Evolutionary conservation across 35 echinoderm and acorn worm genomes (phyloP).

Genomic region (Apostichopus parvimensis): DNA sequence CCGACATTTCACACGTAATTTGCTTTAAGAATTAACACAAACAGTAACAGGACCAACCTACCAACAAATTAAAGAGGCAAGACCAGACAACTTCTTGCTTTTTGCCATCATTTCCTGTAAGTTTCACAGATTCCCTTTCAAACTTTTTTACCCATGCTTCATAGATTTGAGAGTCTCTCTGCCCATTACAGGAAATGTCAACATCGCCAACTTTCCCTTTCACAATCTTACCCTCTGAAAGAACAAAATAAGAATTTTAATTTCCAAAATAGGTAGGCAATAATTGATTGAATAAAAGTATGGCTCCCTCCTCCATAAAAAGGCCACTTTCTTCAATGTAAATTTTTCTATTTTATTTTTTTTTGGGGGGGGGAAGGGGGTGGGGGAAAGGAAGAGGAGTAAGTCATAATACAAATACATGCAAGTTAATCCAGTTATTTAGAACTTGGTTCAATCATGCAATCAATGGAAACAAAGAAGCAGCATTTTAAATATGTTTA

Average conservation of each 20-base stretch:
- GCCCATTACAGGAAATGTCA: constrained; percentile 28
- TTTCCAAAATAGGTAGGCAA: background rate
- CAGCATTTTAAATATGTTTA: too few species aligned
- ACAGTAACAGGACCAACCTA: constrained; percentile 1
- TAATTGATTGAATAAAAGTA: too few species aligned
- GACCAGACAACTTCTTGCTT: background rate
- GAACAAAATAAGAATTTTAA: background rate
- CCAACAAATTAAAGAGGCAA: constrained; percentile 34
- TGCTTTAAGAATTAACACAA: background rate
- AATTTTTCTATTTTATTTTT: too few species aligned
- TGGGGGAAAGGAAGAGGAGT: too few species aligned
- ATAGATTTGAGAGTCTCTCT: constrained; percentile 43
- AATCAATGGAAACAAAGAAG: too few species aligned
- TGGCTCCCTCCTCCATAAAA: too few species aligned
- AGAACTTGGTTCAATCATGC: too few species aligned
- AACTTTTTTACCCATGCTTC: constrained; percentile 27
- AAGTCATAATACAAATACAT: too few species aligned
- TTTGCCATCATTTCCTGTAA: constrained; percentile 3
- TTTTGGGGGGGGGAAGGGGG: too few species aligned
- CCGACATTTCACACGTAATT: too few species aligned
- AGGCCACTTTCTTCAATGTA: too few species aligned
- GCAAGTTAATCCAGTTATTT: too few species aligned
- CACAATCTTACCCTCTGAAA: constrained; percentile 28
- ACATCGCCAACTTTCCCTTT: constrained; percentile 41
- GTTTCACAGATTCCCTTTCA: constrained; percentile 17